Conservation (phyloP, 2,113 vertebrate genomes). For the Odocoileus virginianus region DNA sequence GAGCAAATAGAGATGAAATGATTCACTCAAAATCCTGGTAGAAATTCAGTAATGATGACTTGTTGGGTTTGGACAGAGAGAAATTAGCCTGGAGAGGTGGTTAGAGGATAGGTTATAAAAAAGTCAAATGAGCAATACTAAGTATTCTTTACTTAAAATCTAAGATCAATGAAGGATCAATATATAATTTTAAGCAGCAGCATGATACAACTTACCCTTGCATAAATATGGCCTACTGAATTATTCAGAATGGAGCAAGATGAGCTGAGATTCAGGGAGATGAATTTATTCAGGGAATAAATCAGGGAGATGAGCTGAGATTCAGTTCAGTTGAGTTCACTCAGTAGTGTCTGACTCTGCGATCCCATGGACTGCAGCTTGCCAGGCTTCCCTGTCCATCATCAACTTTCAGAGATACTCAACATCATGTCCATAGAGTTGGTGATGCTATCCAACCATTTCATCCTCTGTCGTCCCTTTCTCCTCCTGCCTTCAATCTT, state of each 20-base stretch:
- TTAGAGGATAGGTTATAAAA: background rate
- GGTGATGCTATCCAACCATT: background rate
- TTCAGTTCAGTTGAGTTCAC: background rate
- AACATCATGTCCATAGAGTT: background rate
- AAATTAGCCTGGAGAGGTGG: background rate
- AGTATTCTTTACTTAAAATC: background rate
- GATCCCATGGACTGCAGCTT: background rate
- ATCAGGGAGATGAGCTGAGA: background rate
- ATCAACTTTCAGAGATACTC: accelerated
- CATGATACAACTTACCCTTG: background rate
- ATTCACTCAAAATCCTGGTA: background rate
- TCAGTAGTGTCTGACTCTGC: background rate
- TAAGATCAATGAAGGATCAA: background rate
- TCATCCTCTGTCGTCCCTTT: background rate
- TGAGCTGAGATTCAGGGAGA: background rate
- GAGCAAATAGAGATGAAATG: background rate
- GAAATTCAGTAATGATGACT: background rate
- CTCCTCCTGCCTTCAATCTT: background rate
- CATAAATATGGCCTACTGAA: background rate
- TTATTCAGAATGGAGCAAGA: background rate
- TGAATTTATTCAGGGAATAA: background rate
- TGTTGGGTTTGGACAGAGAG: background rate
- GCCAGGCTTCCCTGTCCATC: background rate
- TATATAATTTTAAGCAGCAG: background rate
- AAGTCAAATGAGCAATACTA: background rate